A percentile compares a stretch with the other conserved stretches of the same genome.
These are phyloP conservation scores for Podarcis siculus DNA, from an alignment of 2,797 vertebrate genomes.

Conservation along the genomic window DNA sequence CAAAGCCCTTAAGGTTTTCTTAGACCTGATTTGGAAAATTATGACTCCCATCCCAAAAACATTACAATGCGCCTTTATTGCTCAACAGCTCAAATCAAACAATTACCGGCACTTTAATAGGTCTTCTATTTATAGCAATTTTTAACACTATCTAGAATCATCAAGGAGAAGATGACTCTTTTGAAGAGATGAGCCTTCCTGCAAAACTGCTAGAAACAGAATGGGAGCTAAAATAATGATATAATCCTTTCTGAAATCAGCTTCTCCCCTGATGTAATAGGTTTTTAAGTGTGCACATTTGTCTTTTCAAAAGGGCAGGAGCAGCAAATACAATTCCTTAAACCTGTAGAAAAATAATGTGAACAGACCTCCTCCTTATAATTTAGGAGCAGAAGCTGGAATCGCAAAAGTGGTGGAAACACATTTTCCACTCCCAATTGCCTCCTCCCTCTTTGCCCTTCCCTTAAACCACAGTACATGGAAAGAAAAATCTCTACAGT, in stretches of 20 bases:
- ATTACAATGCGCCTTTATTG: constrained; percentile 12
- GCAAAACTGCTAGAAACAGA: background rate
- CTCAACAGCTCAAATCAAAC: constrained; percentile 31
- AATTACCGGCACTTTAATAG: constrained; percentile 23
- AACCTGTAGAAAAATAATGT: background rate
- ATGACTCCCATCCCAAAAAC: background rate
- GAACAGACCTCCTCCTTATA: constrained; percentile 28
- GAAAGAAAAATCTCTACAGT: constrained; percentile 42
- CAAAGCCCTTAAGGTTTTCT: constrained; percentile 26
- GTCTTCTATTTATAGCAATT: constrained; percentile 34
- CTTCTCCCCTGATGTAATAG: background rate
- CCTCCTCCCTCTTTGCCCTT: constrained; percentile 52
- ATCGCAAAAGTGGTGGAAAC: constrained; percentile 41
- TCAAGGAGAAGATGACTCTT: background rate
- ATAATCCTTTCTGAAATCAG: constrained; percentile 19
- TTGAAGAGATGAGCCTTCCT: constrained; percentile 22
- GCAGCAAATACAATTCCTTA: constrained; percentile 2
- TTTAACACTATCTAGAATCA: constrained; percentile 18
- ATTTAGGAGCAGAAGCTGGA: constrained; percentile 45
- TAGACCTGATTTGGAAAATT: background rate
- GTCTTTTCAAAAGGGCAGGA: background rate
- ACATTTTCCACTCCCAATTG: constrained; percentile 49
- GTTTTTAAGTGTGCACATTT: background rate
- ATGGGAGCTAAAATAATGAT: constrained; percentile 36
- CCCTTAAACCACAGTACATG: constrained; percentile 60